Conservation (phyloP, 1,140 invertebrate genomes). For the Hormaphis cornu region DNA sequence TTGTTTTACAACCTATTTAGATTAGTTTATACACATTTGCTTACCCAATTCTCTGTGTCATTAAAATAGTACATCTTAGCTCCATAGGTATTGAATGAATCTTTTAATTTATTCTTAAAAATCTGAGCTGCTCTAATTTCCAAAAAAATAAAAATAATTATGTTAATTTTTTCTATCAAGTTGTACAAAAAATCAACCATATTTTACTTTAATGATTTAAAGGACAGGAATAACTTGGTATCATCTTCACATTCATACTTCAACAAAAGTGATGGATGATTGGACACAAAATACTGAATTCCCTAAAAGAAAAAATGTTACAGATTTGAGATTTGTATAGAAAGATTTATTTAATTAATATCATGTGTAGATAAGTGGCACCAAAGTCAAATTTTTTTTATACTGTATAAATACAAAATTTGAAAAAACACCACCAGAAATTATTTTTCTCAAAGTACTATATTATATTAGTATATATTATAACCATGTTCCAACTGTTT, state of each 20-base stretch:
- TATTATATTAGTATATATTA: too few relatives aligned
- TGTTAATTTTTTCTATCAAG: background rate
- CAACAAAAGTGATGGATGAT: slow-evolving; percentile 9
- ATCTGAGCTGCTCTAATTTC: slow-evolving; percentile 15
- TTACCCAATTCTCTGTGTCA: slow-evolving; percentile 27
- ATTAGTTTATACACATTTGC: background rate
- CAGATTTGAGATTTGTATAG: too few relatives aligned
- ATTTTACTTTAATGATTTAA: slow-evolving; percentile 25
- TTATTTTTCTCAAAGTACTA: too few relatives aligned
- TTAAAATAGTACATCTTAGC: slow-evolving; percentile 25
- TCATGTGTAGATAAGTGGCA: too few relatives aligned
- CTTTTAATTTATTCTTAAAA: slow-evolving; percentile 21
- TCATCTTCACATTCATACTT: slow-evolving; percentile 30
- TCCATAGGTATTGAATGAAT: background rate
- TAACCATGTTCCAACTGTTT: too few relatives aligned
- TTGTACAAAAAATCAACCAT: background rate
- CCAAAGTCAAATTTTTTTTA: too few relatives aligned
- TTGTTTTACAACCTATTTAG: background rate
- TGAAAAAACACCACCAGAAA: too few relatives aligned
- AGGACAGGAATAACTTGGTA: slow-evolving; percentile 16
- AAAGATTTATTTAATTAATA: too few relatives aligned
- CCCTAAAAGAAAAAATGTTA: background rate
- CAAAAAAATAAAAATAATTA: background rate
- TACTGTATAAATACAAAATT: too few relatives aligned
- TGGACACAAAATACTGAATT: slow-evolving; percentile 24